Evolutionary conservation across 1,140 invertebrate genomes (phyloP).

Genomic region (silkworm (Bombyx mori)): ASM3026992v2 NC_085116.1:9203501-9204000

Average conservation of each 20-base stretch:
- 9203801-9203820: conserved; percentile 51
- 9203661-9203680: conserved; percentile 17
- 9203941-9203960: conserved; percentile 80
- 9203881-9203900: conserved; percentile 85
- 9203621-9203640: conserved; percentile 27
- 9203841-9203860: conserved; percentile 90
- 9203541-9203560: conserved; percentile 57
- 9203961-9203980: conserved; percentile 86
- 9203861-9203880: conserved; percentile 87
- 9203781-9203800: conserved; percentile 7
- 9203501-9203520: conserved; percentile 56
- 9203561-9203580: conserved; percentile 22
- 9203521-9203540: conserved; percentile 44
- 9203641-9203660: conserved; percentile 19
- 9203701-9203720: conserved; percentile 46
- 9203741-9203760: no score
- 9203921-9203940: conserved; percentile 93
- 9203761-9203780: not conserved
- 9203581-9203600: not conserved
- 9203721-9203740: not conserved
- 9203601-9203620: not conserved
- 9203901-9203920: conserved; percentile 88
- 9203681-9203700: conserved; percentile 17
- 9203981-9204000: conserved; percentile 87
- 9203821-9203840: conserved; percentile 87